Evolutionary conservation across 2,113 vertebrate genomes (phyloP), one percentile per base, ranked within the genome.

Genomic region (Carassius gibelio): DNA sequence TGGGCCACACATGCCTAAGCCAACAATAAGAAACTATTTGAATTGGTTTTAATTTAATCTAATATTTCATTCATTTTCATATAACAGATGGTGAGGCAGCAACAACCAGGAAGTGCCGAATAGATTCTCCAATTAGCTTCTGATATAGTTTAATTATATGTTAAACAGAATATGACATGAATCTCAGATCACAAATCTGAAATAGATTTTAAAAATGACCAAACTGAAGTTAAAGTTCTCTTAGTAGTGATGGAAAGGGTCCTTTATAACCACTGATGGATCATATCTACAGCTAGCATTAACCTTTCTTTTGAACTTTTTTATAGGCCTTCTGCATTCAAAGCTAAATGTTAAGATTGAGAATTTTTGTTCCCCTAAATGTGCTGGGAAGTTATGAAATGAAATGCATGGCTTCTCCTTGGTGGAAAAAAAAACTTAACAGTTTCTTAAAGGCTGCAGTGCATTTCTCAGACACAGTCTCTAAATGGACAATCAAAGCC

Each of bases 21-120:
- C 85, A 61, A 81, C 83, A 75, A 78, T n/a, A 59, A 75, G 75
- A 71, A 83, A 68, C 75, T 19, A 59, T 83, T 83, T 72, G 50
- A 69, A 83, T 66, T 10, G 34, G 48, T 77, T 26, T 72, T 75
- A 76, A 4, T 68, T 87, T 80, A 11, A 61, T 85, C 79, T 82
- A 82, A 81, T 71, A 52, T 71, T n/a, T 62, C 1, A 26, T 52
- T 55, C 0, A n/a, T 82, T 71, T 21, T 23, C 26, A 69, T 52
- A 13, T 75, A 85, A 82, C 86, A 89, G 86, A 88, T 86, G 80
- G 86, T 23, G 57, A 64, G 69, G 34, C 7, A 55, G 34, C 38
- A 80, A 71, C 30, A 66, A 80, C 77, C 77, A 30, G 34, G 13
- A 57, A 75, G 17, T 48, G 71, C n/a, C 36, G 55, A 61, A 30